These are phyloP conservation scores for Lepidothrix coronata DNA, from an alignment of 2,113 vertebrate genomes.

Conservation along the genomic window DNA sequence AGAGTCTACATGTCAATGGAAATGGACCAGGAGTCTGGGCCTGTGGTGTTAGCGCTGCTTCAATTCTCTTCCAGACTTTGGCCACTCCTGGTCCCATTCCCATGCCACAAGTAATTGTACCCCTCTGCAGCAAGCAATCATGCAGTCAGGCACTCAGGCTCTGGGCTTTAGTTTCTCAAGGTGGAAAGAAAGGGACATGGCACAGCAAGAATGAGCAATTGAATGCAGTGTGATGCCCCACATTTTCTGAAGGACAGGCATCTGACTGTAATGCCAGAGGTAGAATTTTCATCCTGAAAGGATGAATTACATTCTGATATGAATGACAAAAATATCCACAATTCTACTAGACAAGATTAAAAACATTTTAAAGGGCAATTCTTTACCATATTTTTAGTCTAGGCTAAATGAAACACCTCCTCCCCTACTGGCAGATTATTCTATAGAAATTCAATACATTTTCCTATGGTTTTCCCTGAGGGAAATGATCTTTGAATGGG, in stretches of 20 bases:
- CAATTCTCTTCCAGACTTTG: not conserved
- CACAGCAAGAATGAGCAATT: not conserved
- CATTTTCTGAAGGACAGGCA: not conserved
- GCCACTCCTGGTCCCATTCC: not conserved
- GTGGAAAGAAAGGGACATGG: rapidly evolving
- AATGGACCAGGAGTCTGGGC: not conserved
- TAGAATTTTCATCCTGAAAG: not conserved
- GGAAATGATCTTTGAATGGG: not conserved
- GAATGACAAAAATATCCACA: not conserved
- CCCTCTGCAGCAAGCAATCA: not conserved
- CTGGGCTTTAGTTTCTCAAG: not conserved
- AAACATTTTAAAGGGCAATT: not conserved
- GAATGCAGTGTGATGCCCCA: rapidly evolving
- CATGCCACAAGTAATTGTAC: not conserved
- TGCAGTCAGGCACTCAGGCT: not conserved
- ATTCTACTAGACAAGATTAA: not conserved
- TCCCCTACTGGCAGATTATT: not conserved
- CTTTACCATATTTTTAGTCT: not conserved
- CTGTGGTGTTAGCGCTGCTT: rapidly evolving
- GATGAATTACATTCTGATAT: not conserved
- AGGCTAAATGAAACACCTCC: not conserved
- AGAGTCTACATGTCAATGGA: not conserved
- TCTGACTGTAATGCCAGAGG: not conserved
- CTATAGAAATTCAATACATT: not conserved
- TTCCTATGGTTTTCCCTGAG: not conserved